phyloP scores from a whole-genome alignment of 2,797 vertebrate genomes.

The Chelmon rostratus region DNA sequence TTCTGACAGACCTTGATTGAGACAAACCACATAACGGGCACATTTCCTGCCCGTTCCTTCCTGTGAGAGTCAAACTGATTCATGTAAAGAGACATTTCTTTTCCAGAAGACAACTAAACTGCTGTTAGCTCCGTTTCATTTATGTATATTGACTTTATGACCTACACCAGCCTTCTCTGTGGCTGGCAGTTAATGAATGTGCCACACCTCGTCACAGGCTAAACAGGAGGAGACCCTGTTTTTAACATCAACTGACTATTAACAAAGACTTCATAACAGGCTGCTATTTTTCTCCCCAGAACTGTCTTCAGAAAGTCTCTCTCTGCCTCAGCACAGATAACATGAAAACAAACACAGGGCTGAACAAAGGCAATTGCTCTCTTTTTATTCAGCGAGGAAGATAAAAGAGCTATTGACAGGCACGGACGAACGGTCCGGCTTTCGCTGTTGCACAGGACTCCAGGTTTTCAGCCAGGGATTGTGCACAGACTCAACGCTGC shows the following conservation, averaged over 20 bases:
- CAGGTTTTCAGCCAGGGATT: conserved; percentile 51
- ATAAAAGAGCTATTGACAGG: conserved; percentile 76
- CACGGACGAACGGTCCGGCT: conserved; percentile 33
- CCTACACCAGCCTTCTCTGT: background rate
- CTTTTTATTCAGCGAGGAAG: conserved; percentile 53
- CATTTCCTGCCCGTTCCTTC: background rate
- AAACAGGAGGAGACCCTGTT: conserved; percentile 15
- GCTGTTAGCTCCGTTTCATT: background rate
- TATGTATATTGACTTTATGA: background rate
- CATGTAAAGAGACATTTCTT: background rate
- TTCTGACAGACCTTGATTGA: background rate
- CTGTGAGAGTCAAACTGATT: background rate
- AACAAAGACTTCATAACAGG: conserved; percentile 61
- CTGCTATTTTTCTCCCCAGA: conserved; percentile 47
- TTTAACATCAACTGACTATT: conserved; percentile 55
- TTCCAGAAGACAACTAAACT: background rate
- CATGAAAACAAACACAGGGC: conserved; percentile 61
- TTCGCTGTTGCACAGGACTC: conserved; percentile 13
- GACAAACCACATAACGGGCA: no score
- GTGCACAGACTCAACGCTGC: conserved; percentile 4
- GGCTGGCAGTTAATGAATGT: background rate
- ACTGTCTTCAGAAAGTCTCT: conserved; percentile 38
- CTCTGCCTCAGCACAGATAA: conserved; percentile 65
- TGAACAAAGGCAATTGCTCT: conserved; percentile 66
- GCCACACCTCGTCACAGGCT: conserved; percentile 7